These are phyloP conservation scores for Gonioctena quinquepunctata DNA, from an alignment of 1,140 invertebrate species.

Conservation along the genomic window DNA sequence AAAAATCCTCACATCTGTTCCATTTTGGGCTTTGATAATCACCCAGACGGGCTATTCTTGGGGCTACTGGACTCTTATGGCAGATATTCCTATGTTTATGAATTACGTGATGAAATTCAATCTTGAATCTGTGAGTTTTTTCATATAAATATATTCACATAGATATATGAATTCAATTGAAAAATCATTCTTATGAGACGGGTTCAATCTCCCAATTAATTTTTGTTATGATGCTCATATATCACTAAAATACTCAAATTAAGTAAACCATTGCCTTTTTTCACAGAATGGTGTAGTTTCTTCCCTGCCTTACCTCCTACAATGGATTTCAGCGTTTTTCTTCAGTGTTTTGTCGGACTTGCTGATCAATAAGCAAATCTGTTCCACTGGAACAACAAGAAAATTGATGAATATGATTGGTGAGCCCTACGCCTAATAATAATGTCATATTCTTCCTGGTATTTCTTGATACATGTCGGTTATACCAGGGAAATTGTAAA, in stretches of 20 bases:
- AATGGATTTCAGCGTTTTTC: neutral
- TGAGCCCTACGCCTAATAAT: no score
- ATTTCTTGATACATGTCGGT: no score
- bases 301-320: neutral
- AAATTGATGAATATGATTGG: neutral
- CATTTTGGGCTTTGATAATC: slow-evolving; percentile 81
- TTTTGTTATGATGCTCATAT: no score
- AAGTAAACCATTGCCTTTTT: no score
- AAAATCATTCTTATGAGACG: no score
- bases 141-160: neutral
- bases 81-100: slow-evolving; percentile 89
- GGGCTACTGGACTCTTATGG: slow-evolving; percentile 90
- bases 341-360: neutral
- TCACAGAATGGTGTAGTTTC: neutral
- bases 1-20: slow-evolving; percentile 72
- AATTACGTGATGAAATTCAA: slow-evolving; percentile 77
- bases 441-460: no score
- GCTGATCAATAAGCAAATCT: neutral
- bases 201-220: neutral
- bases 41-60: slow-evolving; percentile 86
- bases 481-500: no score
- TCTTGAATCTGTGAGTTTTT: slow-evolving; percentile 46
- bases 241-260: no score
- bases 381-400: neutral
- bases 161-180: no score